Conservation (phyloP, 1,140 invertebrate genomes). For the Drosophila mayri region DNA sequence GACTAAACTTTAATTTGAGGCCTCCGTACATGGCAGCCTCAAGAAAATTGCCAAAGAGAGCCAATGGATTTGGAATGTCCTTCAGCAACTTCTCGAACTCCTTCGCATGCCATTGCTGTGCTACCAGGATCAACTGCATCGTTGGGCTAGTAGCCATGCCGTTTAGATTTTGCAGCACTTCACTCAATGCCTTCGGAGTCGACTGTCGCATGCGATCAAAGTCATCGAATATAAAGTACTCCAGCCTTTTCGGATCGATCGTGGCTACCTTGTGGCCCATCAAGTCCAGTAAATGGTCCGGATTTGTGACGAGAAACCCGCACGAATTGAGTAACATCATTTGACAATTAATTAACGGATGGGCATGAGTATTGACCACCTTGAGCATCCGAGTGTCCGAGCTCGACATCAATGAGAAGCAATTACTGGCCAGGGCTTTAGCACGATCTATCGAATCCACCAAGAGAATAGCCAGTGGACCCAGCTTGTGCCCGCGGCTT, state of each 20-base stretch:
- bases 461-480: slow-evolving; percentile 55
- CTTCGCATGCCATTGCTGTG: slow-evolving; percentile 53
- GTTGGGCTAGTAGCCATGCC: background rate
- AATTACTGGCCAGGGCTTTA: slow-evolving; percentile 4
- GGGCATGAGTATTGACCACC: slow-evolving; percentile 43
- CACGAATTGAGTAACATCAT: slow-evolving; percentile 50
- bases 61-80: slow-evolving; percentile 13
- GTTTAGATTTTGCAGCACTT: slow-evolving; percentile 10
- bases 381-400: slow-evolving; percentile 1
- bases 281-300: slow-evolving; percentile 2
- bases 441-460: slow-evolving; percentile 33
- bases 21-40: slow-evolving; percentile 61
- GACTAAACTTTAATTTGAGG: slow-evolving; percentile 19
- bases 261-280: slow-evolving; percentile 12
- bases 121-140: slow-evolving; percentile 38
- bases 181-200: background rate
- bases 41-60: slow-evolving; percentile 56
- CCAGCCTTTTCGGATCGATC: slow-evolving; percentile 26
- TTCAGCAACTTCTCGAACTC: slow-evolving; percentile 24
- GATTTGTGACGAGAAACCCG: slow-evolving; percentile 57
- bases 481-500: background rate
- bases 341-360: background rate
- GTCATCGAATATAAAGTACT: slow-evolving; percentile 53
- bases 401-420: slow-evolving; percentile 26
- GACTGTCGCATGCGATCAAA: slow-evolving; percentile 36